Evolutionary conservation across 2,888 invertebrate species (phyloP), one percentile per base, ranked within the genome.

Genomic region (Cosmopolites sordidus): DNA sequence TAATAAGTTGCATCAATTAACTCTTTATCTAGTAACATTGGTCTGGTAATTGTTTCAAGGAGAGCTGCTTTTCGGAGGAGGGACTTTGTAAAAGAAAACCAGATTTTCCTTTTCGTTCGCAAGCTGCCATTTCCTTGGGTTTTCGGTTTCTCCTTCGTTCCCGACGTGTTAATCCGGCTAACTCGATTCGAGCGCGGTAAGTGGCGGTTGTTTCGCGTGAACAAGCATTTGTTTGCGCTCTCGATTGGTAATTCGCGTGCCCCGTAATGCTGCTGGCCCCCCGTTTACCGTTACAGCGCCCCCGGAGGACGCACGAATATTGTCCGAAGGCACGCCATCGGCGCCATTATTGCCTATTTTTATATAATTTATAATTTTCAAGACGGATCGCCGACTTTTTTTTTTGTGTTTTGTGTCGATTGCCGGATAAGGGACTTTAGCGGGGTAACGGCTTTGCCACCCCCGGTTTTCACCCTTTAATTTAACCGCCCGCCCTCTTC

Each of bases 161-260:
- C 11, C n/a, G 52, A 56, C 39, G 56, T 56, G 56, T 56, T 56
- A 56, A 56, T 56, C 37, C 48, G 33, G 49, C 39, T 54, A 67
- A 69, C 65, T 68, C 67, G 65, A 68, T 67, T 70, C 69, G 66
- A 47, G 65, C 62, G 65, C 66, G 61, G 64, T 71, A 73, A 73
- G 72, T 72, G 72, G 72, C 69, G 66, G 72, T 73, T 73, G 71
- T 72, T 73, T 73, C 72, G 73, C 73, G 73, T 73, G 73, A 73
- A 73, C 73, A 70, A 73, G 72, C 73, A 73, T 73, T 73, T 73
- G 73, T 73, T 73, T 72, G 72, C 70, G 72, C 72, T 71, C 71
- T 69, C 71, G 73, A 73, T 73, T 68, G 73, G 70, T 72, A 72
- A 73, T 73, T 73, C 71, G 73, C 73, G 73, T 73, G 73, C 70